Conservation (phyloP, 2,888 invertebrate species). For the Notodonta dromedarius region DNA sequence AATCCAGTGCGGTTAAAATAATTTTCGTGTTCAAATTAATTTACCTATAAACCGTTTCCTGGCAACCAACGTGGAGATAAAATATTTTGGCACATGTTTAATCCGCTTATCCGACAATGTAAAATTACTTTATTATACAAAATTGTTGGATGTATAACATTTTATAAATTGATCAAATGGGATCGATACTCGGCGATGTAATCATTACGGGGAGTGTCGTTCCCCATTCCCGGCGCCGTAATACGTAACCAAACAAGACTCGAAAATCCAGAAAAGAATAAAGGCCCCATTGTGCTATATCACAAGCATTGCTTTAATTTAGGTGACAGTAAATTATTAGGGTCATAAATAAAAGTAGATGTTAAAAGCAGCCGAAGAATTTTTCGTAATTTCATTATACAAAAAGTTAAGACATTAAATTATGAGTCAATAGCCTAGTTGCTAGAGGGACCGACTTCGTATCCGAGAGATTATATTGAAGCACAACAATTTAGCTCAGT, state of each 20-base stretch:
- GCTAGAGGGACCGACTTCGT: too few relatives aligned
- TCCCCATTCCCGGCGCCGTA: slow-evolving; percentile 4
- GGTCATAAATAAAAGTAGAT: slow-evolving; percentile 77
- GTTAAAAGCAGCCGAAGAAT: slow-evolving; percentile 71
- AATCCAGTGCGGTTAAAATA: neutral
- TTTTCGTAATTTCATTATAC: slow-evolving; percentile 78
- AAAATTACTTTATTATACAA: slow-evolving; percentile 15
- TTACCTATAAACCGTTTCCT: slow-evolving; percentile 18
- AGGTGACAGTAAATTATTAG: slow-evolving; percentile 73
- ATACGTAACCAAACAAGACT: slow-evolving; percentile 39
- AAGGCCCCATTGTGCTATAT: slow-evolving; percentile 61
- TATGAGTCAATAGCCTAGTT: too few relatives aligned
- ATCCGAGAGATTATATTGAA: too few relatives aligned
- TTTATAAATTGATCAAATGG: neutral
- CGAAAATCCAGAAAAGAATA: slow-evolving; percentile 57
- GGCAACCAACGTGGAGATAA: slow-evolving; percentile 22
- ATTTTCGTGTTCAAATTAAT: slow-evolving; percentile 24
- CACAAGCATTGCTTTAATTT: slow-evolving; percentile 66
- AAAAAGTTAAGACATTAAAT: slow-evolving; percentile 68
- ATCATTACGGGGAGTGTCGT: slow-evolving; percentile 12
- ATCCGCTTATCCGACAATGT: slow-evolving; percentile 23
- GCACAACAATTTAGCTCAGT: too few relatives aligned
- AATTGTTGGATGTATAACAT: slow-evolving; percentile 3
- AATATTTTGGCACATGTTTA: slow-evolving; percentile 35
- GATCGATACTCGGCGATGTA: slow-evolving; percentile 8